phyloP scores from a whole-genome alignment of 2,888 invertebrate genomes.

The Stenolophus ochropezus region DNA sequence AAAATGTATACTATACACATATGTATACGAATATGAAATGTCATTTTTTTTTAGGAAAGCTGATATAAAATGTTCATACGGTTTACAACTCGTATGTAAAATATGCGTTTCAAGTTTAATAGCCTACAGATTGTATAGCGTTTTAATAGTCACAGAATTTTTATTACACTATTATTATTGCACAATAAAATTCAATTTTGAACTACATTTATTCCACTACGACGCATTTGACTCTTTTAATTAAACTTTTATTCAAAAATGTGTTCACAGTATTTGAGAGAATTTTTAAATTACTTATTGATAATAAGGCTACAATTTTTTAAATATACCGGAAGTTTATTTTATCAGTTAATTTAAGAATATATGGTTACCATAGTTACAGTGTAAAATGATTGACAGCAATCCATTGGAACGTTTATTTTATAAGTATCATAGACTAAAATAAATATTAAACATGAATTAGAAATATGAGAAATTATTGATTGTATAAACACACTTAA shows the following conservation, averaged over 20 bases:
- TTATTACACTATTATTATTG: slow-evolving; percentile 11
- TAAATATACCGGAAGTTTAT: too few relatives aligned
- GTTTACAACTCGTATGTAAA: neutral
- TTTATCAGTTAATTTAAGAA: too few relatives aligned
- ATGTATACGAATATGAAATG: too few relatives aligned
- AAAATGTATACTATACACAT: too few relatives aligned
- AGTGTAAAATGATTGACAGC: too few relatives aligned
- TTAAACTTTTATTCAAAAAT: slow-evolving; percentile 2
- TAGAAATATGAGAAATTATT: too few relatives aligned
- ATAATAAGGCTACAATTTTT: neutral
- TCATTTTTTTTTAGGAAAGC: too few relatives aligned
- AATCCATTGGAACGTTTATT: too few relatives aligned
- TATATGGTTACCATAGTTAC: too few relatives aligned
- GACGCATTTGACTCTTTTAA: slow-evolving; percentile 6
- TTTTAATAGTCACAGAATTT: slow-evolving; percentile 20
- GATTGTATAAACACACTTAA: too few relatives aligned
- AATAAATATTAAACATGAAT: too few relatives aligned
- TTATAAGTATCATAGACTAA: too few relatives aligned
- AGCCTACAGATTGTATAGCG: slow-evolving; percentile 8
- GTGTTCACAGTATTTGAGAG: neutral
- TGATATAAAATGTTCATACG: neutral
- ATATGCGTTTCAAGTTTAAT: neutral
- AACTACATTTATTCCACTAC: neutral
- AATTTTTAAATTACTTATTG: neutral
- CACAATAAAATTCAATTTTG: slow-evolving; percentile 30